These are phyloP conservation scores for Drosophila mimetica DNA, from an alignment of 2,888 invertebrate genomes.

Conservation along the genomic window DNA sequence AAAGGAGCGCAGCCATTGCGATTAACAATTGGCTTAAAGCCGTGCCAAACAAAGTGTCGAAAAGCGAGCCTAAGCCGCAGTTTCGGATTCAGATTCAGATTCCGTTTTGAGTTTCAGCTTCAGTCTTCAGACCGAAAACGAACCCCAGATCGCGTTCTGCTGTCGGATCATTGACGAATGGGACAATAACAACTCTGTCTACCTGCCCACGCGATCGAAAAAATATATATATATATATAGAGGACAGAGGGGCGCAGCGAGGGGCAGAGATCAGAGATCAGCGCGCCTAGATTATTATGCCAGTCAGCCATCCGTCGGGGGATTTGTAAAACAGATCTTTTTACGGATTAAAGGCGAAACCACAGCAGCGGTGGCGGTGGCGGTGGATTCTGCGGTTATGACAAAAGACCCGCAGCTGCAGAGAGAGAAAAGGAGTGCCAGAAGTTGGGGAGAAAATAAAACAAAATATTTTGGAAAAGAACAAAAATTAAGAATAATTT, in stretches of 20 bases:
- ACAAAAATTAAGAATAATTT: neutral
- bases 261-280: conserved; percentile 49
- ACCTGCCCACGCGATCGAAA: conserved; percentile 52
- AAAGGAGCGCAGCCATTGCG: conserved; percentile 26
- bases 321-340: conserved; percentile 79
- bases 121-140: conserved; percentile 15
- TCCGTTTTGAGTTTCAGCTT: neutral
- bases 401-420: conserved; percentile 34
- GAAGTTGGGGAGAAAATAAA: neutral
- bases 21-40: conserved; percentile 78
- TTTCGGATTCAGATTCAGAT: neutral
- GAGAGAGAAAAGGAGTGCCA: conserved; percentile 2
- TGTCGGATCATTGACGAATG: conserved; percentile 54
- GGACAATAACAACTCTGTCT: conserved; percentile 41
- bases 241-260: neutral
- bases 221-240: conserved; percentile 5
- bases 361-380: conserved; percentile 35
- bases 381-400: conserved; percentile 51
- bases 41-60: conserved; percentile 80
- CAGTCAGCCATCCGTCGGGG: conserved; percentile 52
- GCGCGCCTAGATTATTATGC: conserved; percentile 53
- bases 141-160: conserved; percentile 32
- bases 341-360: conserved; percentile 77
- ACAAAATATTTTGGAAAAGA: neutral
- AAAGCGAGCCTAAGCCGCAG: conserved; percentile 77